Evolutionary conservation across 2,113 vertebrate genomes (phyloP).

Genomic region (Syngnathoides biaculeatus): DNA sequence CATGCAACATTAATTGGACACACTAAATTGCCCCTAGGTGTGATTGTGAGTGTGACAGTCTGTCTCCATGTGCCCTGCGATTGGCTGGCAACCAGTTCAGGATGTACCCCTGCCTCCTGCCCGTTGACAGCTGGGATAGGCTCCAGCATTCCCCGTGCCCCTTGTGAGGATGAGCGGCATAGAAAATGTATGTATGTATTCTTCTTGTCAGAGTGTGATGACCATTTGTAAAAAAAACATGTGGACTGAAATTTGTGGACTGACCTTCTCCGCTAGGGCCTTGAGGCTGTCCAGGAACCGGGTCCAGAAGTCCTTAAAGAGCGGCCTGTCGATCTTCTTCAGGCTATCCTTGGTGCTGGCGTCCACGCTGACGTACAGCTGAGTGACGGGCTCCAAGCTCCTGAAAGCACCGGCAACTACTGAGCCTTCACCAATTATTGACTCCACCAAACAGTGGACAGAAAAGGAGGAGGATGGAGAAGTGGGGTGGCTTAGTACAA

Average conservation of each 20-base stretch:
- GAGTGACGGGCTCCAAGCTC: slow-evolving; percentile 87
- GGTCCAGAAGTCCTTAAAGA: slow-evolving; percentile 97
- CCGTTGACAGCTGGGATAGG: too few relatives aligned
- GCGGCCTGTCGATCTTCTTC: slow-evolving; percentile 90
- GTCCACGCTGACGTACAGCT: slow-evolving; percentile 93
- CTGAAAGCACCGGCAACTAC: slow-evolving; percentile 53
- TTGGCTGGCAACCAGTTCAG: too few relatives aligned
- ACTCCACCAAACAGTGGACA: background rate
- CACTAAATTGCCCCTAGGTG: too few relatives aligned
- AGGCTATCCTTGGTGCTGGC: slow-evolving; percentile 92
- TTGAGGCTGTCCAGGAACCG: slow-evolving; percentile 88
- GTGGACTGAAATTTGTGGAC: background rate
- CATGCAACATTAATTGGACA: too few relatives aligned
- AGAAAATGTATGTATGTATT: too few relatives aligned
- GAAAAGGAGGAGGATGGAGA: background rate
- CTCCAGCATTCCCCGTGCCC: too few relatives aligned
- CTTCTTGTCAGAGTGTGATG: too few relatives aligned
- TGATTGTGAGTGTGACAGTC: too few relatives aligned
- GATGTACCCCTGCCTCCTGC: too few relatives aligned
- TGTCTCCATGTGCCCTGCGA: too few relatives aligned
- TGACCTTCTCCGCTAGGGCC: slow-evolving; percentile 93
- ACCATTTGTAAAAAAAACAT: too few relatives aligned
- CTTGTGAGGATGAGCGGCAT: too few relatives aligned
- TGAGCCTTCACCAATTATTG: background rate
- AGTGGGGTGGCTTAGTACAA: background rate